Conservation (phyloP, 2,797 vertebrate species). For the Sebastes iracundus region DNA sequence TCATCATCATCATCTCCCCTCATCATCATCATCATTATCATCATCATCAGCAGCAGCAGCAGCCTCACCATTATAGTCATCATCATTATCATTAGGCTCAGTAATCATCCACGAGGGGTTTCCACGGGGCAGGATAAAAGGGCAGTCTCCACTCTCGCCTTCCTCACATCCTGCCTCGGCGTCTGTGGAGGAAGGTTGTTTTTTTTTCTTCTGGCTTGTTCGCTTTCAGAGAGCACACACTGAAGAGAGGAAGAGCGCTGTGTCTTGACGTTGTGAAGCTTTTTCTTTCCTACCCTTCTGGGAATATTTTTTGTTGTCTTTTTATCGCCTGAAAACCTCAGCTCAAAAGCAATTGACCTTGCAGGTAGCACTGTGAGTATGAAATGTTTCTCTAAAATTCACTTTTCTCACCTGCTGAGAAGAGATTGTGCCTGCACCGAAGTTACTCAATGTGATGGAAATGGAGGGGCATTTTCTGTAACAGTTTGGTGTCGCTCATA, state of each 20-base stretch:
- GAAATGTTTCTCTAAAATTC: not conserved
- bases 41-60: slow-evolving; percentile 81
- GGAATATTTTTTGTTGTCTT: not conserved
- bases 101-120: slow-evolving; percentile 85
- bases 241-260: not conserved
- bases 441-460: not conserved
- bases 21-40: slow-evolving; percentile 74
- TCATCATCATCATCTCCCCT: slow-evolving; percentile 61
- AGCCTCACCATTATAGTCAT: slow-evolving; percentile 84
- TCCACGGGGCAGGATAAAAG: slow-evolving; percentile 80
- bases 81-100: slow-evolving; percentile 87
- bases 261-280: not conserved
- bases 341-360: not conserved
- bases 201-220: not conserved
- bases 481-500: not conserved
- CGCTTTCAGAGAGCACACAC: not conserved
- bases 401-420: not conserved
- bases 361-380: slow-evolving; percentile 53
- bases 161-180: slow-evolving; percentile 63
- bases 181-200: slow-evolving; percentile 45
- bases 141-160: slow-evolving; percentile 59
- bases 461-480: not conserved
- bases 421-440: not conserved
- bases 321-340: not conserved
- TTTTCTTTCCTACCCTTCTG: slow-evolving; percentile 11